Conservation (phyloP, 2,113 vertebrate species). For the Monopterus albus region DNA sequence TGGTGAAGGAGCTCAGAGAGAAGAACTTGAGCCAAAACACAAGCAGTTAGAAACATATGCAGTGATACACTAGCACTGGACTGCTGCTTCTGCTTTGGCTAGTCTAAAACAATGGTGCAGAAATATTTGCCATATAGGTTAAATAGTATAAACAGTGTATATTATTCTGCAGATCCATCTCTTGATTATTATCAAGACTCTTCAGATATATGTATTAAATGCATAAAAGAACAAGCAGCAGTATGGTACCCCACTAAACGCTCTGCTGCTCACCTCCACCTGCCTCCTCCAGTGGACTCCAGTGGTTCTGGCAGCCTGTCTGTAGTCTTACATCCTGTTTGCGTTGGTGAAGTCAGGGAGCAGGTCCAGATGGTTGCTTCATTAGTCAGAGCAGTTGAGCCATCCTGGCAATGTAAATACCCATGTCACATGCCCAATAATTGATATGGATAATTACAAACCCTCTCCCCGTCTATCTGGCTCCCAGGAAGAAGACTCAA, state of each 20-base stretch:
- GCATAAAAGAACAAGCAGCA: too few relatives aligned
- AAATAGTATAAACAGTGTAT: too few relatives aligned
- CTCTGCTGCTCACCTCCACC: slow-evolving; percentile 15
- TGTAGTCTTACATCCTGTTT: slow-evolving; percentile 10
- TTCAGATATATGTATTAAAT: too few relatives aligned
- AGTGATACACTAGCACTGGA: not conserved
- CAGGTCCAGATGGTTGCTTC: slow-evolving; percentile 58
- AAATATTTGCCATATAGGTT: not conserved
- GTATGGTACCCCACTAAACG: not conserved
- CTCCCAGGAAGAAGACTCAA: slow-evolving; percentile 33
- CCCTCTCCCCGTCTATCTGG: slow-evolving; percentile 4
- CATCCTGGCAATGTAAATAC: slow-evolving; percentile 56
- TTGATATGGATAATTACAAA: slow-evolving; percentile 67
- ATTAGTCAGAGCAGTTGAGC: slow-evolving; percentile 46
- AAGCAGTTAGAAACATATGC: slow-evolving; percentile 7
- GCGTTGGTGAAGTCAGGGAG: slow-evolving; percentile 12
- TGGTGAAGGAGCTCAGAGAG: slow-evolving; percentile 13
- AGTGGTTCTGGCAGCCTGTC: not conserved
- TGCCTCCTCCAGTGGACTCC: slow-evolving; percentile 5
- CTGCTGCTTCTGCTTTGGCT: slow-evolving; percentile 1
- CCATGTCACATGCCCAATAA: slow-evolving; percentile 59
- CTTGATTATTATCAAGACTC: too few relatives aligned
- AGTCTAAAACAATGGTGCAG: not conserved
- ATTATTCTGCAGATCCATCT: too few relatives aligned
- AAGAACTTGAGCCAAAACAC: slow-evolving; percentile 28